phyloP scores from a whole-genome alignment of 2,113 vertebrate species.

The Psammodynastes pulverulentus region DNA sequence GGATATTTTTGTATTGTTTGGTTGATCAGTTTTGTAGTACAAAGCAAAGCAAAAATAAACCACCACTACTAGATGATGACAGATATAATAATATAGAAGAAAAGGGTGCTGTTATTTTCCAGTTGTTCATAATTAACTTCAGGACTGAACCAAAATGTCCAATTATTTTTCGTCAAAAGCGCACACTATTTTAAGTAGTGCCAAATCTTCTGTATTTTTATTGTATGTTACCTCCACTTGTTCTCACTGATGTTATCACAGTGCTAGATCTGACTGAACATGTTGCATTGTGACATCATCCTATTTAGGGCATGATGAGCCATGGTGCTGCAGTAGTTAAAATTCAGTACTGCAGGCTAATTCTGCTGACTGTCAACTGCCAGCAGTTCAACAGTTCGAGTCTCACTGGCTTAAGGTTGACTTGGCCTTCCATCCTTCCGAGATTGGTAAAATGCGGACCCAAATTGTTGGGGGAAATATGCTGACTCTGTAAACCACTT shows the following conservation, averaged over 20 bases:
- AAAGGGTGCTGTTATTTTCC: rapidly evolving
- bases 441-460: neutral
- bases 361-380: neutral
- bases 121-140: rapidly evolving
- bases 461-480: neutral
- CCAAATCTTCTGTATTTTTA: neutral
- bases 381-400: neutral
- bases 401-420: neutral
- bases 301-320: neutral
- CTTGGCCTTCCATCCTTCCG: neutral
- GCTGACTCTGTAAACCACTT: neutral
- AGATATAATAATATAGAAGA: neutral
- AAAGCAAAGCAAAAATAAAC: slow-evolving; percentile 8
- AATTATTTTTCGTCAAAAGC: neutral
- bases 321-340: neutral
- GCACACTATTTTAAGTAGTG: neutral
- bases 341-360: neutral
- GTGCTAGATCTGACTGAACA: neutral
- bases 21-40: slow-evolving; percentile 11
- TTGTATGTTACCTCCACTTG: neutral
- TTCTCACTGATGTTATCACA: neutral
- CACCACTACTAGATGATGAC: neutral
- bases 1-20: slow-evolving; percentile 45
- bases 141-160: neutral
- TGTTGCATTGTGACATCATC: neutral